These are phyloP conservation scores for Euthynnus affinis DNA, from an alignment of 2,797 vertebrate genomes.

Conservation along the genomic window DNA sequence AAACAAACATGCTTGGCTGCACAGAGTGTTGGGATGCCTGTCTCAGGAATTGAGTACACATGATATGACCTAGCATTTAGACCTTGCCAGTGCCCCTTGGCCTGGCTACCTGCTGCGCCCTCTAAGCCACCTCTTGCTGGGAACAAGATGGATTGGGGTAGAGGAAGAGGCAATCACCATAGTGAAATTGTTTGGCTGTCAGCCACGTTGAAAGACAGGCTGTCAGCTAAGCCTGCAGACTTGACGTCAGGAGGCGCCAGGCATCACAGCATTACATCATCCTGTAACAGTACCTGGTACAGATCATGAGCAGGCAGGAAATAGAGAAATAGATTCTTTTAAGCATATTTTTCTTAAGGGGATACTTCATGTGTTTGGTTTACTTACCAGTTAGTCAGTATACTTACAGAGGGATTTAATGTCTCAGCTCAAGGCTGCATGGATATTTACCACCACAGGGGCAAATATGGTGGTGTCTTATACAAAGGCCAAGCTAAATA, in stretches of 20 bases:
- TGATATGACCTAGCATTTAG: constrained; percentile 70
- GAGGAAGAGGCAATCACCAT: constrained; percentile 23
- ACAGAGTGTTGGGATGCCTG: constrained; percentile 37
- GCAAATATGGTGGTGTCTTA: background rate
- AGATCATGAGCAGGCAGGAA: constrained; percentile 4
- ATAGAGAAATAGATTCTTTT: background rate
- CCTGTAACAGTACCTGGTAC: background rate
- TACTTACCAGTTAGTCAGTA: background rate
- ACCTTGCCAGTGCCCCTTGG: constrained; percentile 58
- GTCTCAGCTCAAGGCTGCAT: constrained; percentile 3
- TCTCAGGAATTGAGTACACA: constrained; percentile 64
- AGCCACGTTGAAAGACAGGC: constrained; percentile 48
- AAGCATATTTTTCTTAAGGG: background rate
- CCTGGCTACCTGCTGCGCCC: constrained; percentile 50
- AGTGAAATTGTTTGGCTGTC: constrained; percentile 20
- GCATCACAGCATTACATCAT: constrained; percentile 33
- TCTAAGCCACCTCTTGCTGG: constrained; percentile 31
- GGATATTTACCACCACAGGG: background rate
- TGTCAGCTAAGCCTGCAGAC: constrained; percentile 37
- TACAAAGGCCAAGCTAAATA: background rate
- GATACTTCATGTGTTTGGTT: background rate
- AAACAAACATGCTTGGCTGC: constrained; percentile 58
- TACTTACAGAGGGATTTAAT: background rate
- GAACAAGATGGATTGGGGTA: constrained; percentile 22
- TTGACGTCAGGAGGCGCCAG: constrained; percentile 6